phyloP scores from a whole-genome alignment of 2,888 invertebrate species.

The Drosophila imparisetae region DNA sequence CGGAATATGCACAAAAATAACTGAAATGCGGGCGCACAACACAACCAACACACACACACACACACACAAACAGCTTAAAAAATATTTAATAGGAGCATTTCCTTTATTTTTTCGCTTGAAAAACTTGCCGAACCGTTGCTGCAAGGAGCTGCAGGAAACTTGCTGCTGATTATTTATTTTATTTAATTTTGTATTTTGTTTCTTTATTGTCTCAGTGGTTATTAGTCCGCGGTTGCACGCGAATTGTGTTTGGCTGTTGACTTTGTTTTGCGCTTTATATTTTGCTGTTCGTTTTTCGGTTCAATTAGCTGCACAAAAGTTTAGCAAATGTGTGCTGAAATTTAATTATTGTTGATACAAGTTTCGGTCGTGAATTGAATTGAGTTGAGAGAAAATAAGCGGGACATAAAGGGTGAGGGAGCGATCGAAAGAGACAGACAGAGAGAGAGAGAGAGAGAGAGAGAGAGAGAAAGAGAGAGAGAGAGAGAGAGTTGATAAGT shows the following conservation, averaged over 20 bases:
- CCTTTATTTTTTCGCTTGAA: slow-evolving; percentile 63
- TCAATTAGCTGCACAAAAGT: slow-evolving; percentile 80
- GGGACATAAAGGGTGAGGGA: neutral
- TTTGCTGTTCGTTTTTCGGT: slow-evolving; percentile 20
- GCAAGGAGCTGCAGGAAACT: slow-evolving; percentile 46
- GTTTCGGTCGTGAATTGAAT: slow-evolving; percentile 56
- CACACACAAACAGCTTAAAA: slow-evolving; percentile 38
- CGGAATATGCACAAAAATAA: slow-evolving; percentile 33
- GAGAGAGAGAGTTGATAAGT: neutral
- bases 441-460: neutral
- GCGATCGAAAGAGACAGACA: neutral
- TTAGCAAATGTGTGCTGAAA: slow-evolving; percentile 73
- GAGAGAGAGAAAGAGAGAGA: neutral
- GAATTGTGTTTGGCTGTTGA: slow-evolving; percentile 56
- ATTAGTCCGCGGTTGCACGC: slow-evolving; percentile 76
- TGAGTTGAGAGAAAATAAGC: slow-evolving; percentile 1
- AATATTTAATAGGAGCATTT: slow-evolving; percentile 76
- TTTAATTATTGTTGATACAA: slow-evolving; percentile 80
- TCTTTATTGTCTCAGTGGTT: slow-evolving; percentile 56
- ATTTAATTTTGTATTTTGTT: slow-evolving; percentile 32
- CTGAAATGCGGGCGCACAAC: slow-evolving; percentile 38
- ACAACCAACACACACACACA: slow-evolving; percentile 12
- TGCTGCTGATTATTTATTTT: slow-evolving; percentile 67
- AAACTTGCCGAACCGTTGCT: slow-evolving; percentile 53
- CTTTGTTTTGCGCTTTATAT: slow-evolving; percentile 22